Evolutionary conservation across 2,113 vertebrate species (phyloP).

Genomic region (Eurystomus gularis): DNA sequence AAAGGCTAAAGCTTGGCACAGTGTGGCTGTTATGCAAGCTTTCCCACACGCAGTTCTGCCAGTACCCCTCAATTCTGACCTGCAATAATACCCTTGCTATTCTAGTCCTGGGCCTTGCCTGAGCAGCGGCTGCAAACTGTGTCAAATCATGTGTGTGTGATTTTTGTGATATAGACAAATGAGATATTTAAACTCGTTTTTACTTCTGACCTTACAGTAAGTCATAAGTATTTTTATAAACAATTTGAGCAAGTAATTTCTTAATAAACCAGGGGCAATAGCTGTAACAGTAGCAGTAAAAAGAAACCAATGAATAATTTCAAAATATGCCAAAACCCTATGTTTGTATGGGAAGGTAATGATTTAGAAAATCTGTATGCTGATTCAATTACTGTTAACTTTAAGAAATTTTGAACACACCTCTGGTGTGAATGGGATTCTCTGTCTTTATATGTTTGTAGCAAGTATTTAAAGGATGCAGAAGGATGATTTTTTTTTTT

Average conservation of each 20-base stretch:
- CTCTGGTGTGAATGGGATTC: constrained; percentile 56
- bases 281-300: not conserved
- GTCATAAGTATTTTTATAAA: constrained; percentile 35
- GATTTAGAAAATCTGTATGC: constrained; percentile 68
- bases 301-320: constrained; percentile 17
- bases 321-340: not conserved
- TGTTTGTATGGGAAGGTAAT: constrained; percentile 69
- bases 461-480: constrained; percentile 61
- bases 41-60: constrained; percentile 63
- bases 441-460: constrained; percentile 60
- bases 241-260: constrained; percentile 35
- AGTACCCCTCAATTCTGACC: constrained; percentile 65
- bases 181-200: not conserved
- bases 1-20: constrained; percentile 68
- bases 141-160: constrained; percentile 21
- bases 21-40: constrained; percentile 60
- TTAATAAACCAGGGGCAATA: constrained; percentile 14
- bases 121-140: constrained; percentile 38
- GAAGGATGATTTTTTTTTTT: not conserved
- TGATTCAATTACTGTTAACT: constrained; percentile 68
- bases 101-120: constrained; percentile 52
- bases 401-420: constrained; percentile 50
- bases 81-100: constrained; percentile 64
- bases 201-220: constrained; percentile 29
- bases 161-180: constrained; percentile 36